Evolutionary conservation across 1,140 invertebrate genomes (phyloP).

Genomic region (Penaeus vannamei): DNA sequence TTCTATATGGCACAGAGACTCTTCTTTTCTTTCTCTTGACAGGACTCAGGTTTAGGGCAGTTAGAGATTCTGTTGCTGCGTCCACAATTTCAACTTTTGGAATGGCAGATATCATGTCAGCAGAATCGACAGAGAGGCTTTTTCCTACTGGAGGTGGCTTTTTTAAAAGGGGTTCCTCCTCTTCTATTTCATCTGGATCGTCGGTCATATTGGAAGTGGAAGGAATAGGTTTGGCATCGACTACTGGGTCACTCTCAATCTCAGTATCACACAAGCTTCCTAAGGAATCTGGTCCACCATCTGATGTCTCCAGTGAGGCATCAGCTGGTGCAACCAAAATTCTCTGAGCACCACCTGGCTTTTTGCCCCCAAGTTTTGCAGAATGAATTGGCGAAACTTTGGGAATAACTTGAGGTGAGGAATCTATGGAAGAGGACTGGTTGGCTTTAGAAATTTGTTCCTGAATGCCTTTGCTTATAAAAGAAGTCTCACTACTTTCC

Average conservation of each 20-base stretch:
- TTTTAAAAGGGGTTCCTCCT: constrained; percentile 23
- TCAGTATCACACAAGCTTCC: constrained; percentile 6
- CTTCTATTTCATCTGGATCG: constrained; percentile 15
- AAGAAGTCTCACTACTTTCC: constrained; percentile 43
- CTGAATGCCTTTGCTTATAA: constrained; percentile 57
- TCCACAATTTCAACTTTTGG: constrained; percentile 26
- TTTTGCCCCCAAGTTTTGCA: constrained; percentile 34
- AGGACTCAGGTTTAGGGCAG: constrained; percentile 53
- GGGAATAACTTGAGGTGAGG: neutral
- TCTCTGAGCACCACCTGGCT: constrained; percentile 56
- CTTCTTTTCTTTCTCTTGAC: constrained; percentile 62
- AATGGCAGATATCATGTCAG: constrained; percentile 22
- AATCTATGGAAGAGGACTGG: neutral
- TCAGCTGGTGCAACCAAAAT: constrained; percentile 7
- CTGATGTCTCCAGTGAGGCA: neutral
- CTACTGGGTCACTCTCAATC: no score
- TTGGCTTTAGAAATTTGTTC: constrained; percentile 53
- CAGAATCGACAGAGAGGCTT: constrained; percentile 55
- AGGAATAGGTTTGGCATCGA: constrained; percentile 7
- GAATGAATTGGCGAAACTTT: constrained; percentile 28
- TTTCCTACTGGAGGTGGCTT: constrained; percentile 52
- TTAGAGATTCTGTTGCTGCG: constrained; percentile 40
- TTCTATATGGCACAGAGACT: constrained; percentile 64
- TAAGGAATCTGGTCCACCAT: neutral
- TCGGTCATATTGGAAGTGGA: constrained; percentile 13